phyloP scores from a whole-genome alignment of 2,113 vertebrate species.

The Misgurnus mizolepis region DNA sequence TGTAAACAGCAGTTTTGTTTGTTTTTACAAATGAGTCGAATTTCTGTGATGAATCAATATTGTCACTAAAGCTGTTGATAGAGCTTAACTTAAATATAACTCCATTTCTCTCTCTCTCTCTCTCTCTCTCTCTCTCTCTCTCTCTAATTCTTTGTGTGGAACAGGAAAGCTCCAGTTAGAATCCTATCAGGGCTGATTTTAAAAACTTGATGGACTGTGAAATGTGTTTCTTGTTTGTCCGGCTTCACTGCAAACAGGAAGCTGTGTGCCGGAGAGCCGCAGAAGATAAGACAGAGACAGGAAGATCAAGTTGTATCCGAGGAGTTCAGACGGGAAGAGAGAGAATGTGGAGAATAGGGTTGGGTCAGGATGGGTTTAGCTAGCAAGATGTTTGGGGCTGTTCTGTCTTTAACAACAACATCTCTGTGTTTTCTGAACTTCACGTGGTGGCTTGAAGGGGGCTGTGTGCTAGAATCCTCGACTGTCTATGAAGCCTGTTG shows the following conservation, averaged over 20 bases:
- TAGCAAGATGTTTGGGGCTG: neutral
- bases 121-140: neutral
- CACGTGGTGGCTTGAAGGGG: too few relatives aligned
- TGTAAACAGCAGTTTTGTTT: too few relatives aligned
- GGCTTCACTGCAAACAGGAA: slow-evolving; percentile 76
- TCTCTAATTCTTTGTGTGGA: slow-evolving; percentile 30
- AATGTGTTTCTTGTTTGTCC: slow-evolving; percentile 74
- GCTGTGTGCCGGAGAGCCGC: slow-evolving; percentile 64
- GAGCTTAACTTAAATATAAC: neutral
- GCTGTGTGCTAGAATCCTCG: too few relatives aligned
- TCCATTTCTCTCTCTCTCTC: neutral
- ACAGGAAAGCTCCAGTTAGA: slow-evolving; percentile 75
- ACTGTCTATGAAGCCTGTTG: too few relatives aligned
- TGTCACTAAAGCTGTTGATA: too few relatives aligned
- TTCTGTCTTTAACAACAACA: too few relatives aligned
- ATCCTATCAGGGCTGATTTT: slow-evolving; percentile 65
- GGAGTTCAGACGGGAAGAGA: slow-evolving; percentile 7
- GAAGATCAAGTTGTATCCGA: slow-evolving; percentile 36
- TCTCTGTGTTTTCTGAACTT: too few relatives aligned
- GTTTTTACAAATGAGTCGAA: too few relatives aligned
- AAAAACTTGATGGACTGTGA: slow-evolving; percentile 73
- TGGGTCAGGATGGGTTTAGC: neutral
- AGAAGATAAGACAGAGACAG: slow-evolving; percentile 47
- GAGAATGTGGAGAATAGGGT: neutral
- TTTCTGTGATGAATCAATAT: too few relatives aligned